Evolutionary conservation across 2,888 invertebrate genomes (phyloP).

Genomic region (Merodon equestris): DNA sequence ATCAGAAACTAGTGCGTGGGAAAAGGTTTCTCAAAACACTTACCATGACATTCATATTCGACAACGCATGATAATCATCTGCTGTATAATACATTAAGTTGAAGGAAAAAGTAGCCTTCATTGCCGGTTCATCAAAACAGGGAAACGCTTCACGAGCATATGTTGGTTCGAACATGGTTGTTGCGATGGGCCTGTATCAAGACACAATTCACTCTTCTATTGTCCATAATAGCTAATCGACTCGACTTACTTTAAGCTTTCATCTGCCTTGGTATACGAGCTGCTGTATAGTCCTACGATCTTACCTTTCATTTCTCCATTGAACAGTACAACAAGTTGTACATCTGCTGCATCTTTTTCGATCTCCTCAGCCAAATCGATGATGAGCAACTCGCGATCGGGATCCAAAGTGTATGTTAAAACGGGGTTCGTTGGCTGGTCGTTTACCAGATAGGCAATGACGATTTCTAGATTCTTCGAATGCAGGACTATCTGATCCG

Average conservation of each 20-base stretch:
- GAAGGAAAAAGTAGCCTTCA: slow-evolving; percentile 92
- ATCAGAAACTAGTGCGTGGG: slow-evolving; percentile 5
- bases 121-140: slow-evolving; percentile 95
- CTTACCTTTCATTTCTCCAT: slow-evolving; percentile 83
- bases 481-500: slow-evolving; percentile 82
- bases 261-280: slow-evolving; percentile 80
- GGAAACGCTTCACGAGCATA: slow-evolving; percentile 96
- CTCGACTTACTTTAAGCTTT: slow-evolving; percentile 59
- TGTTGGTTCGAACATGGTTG: slow-evolving; percentile 96
- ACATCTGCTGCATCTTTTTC: slow-evolving; percentile 29
- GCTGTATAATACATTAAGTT: slow-evolving; percentile 86
- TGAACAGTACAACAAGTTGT: slow-evolving; percentile 78
- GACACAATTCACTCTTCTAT: too few relatives aligned
- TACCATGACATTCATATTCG: slow-evolving; percentile 90
- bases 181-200: slow-evolving; percentile 86
- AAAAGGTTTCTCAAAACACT: background rate
- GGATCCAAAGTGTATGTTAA: slow-evolving; percentile 69
- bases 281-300: slow-evolving; percentile 89
- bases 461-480: slow-evolving; percentile 80
- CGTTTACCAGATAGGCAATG: slow-evolving; percentile 69
- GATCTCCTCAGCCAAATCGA: slow-evolving; percentile 72
- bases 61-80: slow-evolving; percentile 85
- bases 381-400: slow-evolving; percentile 73
- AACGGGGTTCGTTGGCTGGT: slow-evolving; percentile 70
- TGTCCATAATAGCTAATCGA: background rate